Evolutionary conservation across 2,888 invertebrate species (phyloP), one percentile per base, ranked within the genome.

Genomic region (Yponomeuta plumbellus): DNA sequence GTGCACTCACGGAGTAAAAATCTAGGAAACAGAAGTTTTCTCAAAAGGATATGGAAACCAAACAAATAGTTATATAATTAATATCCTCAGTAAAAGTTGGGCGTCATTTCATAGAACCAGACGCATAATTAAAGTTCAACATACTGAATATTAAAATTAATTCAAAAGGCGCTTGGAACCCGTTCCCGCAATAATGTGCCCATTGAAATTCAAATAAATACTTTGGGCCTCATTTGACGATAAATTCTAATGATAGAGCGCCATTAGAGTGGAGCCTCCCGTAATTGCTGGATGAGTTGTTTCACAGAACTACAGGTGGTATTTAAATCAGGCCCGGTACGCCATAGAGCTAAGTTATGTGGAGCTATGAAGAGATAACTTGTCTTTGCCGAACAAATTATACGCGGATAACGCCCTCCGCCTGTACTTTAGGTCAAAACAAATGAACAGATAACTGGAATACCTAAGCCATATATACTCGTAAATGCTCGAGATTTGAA

Each of bases 301-400:
- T 71, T 75, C 72, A 75, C 75, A 73, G 75, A 83, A 76, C 86
- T 76, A 76, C 86, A 85, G 86, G 85, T 84, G 86, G 86, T 83
- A 85, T 82, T 81, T 80, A 80, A 82, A 80, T 81, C 74, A 76
- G 76, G 70, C 69, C n/a, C 75, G 69, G 71, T 71, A 72, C 74
- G 74, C 72, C 68, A 66, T 34, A 2, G 17, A 23, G 59, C 59
- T 59, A 59, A 22, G 23, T 59, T 21, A 22, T 59, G 59, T 23
- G 59, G 59, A 59, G 59, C 22, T 59, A 23, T 22, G 23, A 23
- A 59, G 59, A 59, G 23, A 59, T 13, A 52, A 52, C 44, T 52
- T 5, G 44, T 13, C 44, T 52, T 17, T 17, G 17, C 17, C 17
- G 44, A 52, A 52, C 44, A 6, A 13, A 52, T 52, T 23, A 20